These are phyloP conservation scores for Pseudomyrmex dendroicus DNA, from an alignment of 1,140 invertebrate genomes.

Conservation along the genomic window DNA sequence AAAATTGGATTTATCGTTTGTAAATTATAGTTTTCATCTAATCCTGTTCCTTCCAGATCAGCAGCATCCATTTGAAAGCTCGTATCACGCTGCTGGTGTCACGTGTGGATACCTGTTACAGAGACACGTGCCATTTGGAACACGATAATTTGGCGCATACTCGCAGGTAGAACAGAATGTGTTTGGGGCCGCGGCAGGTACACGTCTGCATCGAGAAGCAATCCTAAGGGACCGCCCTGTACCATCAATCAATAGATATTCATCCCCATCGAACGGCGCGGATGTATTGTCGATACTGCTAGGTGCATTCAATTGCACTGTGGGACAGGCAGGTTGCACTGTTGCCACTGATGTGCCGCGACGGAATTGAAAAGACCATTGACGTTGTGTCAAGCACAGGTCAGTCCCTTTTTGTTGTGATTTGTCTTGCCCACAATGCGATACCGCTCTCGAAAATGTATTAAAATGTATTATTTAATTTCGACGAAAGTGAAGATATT, in stretches of 20 bases:
- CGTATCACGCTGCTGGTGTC: slow-evolving; percentile 61
- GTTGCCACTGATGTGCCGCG: slow-evolving; percentile 65
- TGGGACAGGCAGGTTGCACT: slow-evolving; percentile 79
- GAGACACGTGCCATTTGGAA: slow-evolving; percentile 79
- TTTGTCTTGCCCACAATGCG: slow-evolving; percentile 30
- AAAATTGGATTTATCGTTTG: too few species aligned
- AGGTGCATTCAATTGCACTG: slow-evolving; percentile 80
- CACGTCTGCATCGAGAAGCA: slow-evolving; percentile 71
- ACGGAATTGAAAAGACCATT: slow-evolving; percentile 48
- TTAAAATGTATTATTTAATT: slow-evolving; percentile 14
- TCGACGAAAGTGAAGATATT: slow-evolving; percentile 3
- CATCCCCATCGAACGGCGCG: slow-evolving; percentile 80
- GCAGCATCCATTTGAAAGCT: slow-evolving; percentile 27
- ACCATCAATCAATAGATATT: slow-evolving; percentile 83
- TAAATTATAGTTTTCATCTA: too few species aligned
- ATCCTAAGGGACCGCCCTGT: slow-evolving; percentile 75
- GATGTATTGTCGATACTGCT: slow-evolving; percentile 78
- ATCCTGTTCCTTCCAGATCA: too few species aligned
- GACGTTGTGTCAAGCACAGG: slow-evolving; percentile 47
- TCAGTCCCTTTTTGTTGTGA: slow-evolving; percentile 35
- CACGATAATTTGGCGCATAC: slow-evolving; percentile 77
- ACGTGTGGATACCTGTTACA: slow-evolving; percentile 76
- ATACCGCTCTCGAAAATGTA: neutral
- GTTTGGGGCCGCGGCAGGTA: slow-evolving; percentile 78
- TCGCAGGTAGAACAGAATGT: slow-evolving; percentile 76